Conservation (phyloP, 2,888 invertebrate species). For the Sarcophaga caerulescens region DNA sequence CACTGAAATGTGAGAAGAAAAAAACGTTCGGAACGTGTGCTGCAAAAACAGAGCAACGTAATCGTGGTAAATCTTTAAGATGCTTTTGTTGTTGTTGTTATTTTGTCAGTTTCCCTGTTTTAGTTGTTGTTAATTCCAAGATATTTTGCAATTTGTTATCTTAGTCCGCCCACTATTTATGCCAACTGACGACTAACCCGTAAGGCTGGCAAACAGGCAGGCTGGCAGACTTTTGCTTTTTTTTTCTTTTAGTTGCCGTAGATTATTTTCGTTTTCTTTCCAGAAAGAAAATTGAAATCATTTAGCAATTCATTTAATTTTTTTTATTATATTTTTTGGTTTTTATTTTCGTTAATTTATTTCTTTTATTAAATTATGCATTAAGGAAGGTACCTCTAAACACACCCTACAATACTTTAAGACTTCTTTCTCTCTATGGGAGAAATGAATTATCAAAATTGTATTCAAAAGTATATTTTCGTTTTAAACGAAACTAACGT, state of each 20-base stretch:
- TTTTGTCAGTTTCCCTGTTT: constrained; percentile 11
- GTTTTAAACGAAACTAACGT: no score
- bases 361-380: constrained; percentile 43
- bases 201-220: not conserved
- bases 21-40: constrained; percentile 12
- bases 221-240: not conserved
- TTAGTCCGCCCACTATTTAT: constrained; percentile 58
- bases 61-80: constrained; percentile 48
- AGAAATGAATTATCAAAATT: constrained; percentile 24
- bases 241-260: constrained; percentile 2
- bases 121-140: constrained; percentile 27
- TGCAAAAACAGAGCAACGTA: constrained; percentile 30
- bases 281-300: constrained; percentile 23
- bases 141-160: constrained; percentile 48
- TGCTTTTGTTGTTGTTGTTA: constrained; percentile 29
- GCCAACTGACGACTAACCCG: constrained; percentile 34
- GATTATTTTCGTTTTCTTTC: not conserved
- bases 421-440: not conserved
- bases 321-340: not conserved
- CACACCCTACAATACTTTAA: constrained; percentile 26
- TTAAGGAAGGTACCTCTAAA: not conserved
- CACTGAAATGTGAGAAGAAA: not conserved
- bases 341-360: constrained; percentile 7
- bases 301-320: constrained; percentile 35
- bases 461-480: not conserved